Base-by-base conservation (phyloP, 1,140 invertebrate genomes). In the Drosophila asahinai region DNA sequence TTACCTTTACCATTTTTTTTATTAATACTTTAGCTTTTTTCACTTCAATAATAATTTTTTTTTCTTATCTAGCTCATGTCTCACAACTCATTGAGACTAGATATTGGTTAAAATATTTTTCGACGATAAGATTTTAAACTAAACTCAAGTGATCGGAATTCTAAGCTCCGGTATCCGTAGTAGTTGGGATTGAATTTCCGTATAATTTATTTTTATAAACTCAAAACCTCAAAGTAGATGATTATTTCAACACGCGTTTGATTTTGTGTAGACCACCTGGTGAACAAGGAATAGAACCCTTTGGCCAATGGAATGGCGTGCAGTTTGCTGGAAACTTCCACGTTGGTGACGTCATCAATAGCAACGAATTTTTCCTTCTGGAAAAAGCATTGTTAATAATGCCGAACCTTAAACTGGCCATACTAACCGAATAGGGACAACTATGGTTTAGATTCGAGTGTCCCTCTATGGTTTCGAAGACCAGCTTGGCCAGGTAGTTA, bases 371-470 rank as follows among this genome's bases (percentile, higher is more conserved):
- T 74, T 4, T 81, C 80, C 4, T 40, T 55, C 52, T 57, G 48
- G 12, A 59, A 77, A 33, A 5, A 4, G 7, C 1, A 54, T 25
- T 48, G 7, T 14, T 17, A 12, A 19, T 27, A 7, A 19, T 15
- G 8, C 12, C 33, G 33, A 3, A 11, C 14, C 4, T 9, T 42
- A n/a, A 12, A 15, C 11, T 22, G 9, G 33, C 33, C 11, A 9
- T 25, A 40, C 80, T 59, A 22, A 82, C 80, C 40, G 36, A n/a
- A 59, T 64, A 82, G 30, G 79, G 80, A 19, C 80, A 82, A 27
- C 42, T 68, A 43, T 82, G 80, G 77, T 82, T 82, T 7, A 78
- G 25, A 15, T 81, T 81, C 0, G 79, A 60, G 12, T 81, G 58
- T 1, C 58, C 66, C 3, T 73, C 59, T 1, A 73, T 8, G 14